phyloP scores from a whole-genome alignment of 2,797 vertebrate species.

The Myotis daubentonii region DNA sequence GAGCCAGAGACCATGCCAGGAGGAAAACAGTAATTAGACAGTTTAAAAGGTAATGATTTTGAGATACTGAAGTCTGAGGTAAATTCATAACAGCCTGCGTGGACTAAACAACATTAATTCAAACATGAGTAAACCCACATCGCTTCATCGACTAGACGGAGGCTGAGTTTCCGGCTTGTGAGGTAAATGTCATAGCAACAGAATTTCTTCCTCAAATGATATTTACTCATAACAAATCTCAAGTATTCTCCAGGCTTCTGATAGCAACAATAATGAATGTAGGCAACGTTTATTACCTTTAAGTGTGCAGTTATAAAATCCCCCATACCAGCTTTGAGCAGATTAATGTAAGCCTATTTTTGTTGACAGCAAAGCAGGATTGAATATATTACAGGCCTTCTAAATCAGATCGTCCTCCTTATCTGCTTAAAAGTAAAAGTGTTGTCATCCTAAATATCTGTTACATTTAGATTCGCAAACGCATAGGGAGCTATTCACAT shows the following conservation, averaged over 20 bases:
- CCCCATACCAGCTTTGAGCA: neutral
- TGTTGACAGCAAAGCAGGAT: neutral
- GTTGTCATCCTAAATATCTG: neutral
- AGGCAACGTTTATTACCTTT: neutral
- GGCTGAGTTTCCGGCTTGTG: neutral
- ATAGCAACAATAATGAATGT: neutral
- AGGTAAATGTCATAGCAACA: neutral
- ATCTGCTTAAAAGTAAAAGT: conserved; percentile 15
- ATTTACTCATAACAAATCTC: neutral
- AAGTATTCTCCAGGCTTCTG: neutral
- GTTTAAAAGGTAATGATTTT: conserved; percentile 40
- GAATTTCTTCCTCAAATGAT: neutral
- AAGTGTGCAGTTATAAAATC: neutral
- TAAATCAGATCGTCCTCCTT: neutral
- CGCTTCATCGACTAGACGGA: neutral
- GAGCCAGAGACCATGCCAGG: neutral
- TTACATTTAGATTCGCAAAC: neutral
- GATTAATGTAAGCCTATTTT: conserved; percentile 33
- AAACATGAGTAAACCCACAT: neutral
- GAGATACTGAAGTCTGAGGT: conserved; percentile 28
- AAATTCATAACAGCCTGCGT: neutral
- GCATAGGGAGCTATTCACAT: neutral
- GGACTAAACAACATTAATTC: conserved; percentile 1
- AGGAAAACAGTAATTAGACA: neutral
- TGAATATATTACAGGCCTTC: neutral